A percentile compares a stretch with the other conserved stretches of the same genome.
Evolutionary conservation across 35 echinoderm and acorn worm species (phyloP).

Genomic region (Apostichopus parvimensis): DNA sequence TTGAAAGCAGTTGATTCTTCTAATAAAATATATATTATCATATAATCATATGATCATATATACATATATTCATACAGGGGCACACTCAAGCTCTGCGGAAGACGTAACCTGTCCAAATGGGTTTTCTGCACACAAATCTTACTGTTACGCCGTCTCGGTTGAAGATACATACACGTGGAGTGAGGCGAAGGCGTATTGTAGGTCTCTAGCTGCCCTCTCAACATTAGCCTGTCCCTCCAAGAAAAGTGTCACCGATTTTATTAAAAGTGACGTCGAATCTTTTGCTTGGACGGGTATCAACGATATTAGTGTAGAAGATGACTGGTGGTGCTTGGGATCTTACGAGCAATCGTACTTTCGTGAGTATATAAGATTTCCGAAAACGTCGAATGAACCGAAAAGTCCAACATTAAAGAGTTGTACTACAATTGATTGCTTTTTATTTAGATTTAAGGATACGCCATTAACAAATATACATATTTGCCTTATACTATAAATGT

Average conservation of each 20-base stretch:
- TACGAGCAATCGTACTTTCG: not conserved
- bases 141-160: not conserved
- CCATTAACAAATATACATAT: too few relatives aligned
- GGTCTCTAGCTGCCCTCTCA: not conserved
- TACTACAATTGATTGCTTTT: too few relatives aligned
- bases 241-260: not conserved
- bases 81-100: not conserved
- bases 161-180: slow-evolving; percentile 19
- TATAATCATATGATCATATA: not conserved
- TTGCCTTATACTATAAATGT: too few relatives aligned
- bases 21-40: not conserved
- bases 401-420: too few relatives aligned
- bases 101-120: not conserved
- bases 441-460: too few relatives aligned
- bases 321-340: not conserved
- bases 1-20: not conserved
- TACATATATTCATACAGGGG: not conserved
- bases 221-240: not conserved
- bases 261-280: not conserved
- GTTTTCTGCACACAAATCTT: not conserved
- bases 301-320: not conserved
- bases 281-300: slow-evolving; percentile 21
- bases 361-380: not conserved
- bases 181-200: slow-evolving; percentile 17
- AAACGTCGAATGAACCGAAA: too few relatives aligned